Evolutionary conservation across 2,113 vertebrate species (phyloP).

Genomic region (Microcebus tavaratra): DNA sequence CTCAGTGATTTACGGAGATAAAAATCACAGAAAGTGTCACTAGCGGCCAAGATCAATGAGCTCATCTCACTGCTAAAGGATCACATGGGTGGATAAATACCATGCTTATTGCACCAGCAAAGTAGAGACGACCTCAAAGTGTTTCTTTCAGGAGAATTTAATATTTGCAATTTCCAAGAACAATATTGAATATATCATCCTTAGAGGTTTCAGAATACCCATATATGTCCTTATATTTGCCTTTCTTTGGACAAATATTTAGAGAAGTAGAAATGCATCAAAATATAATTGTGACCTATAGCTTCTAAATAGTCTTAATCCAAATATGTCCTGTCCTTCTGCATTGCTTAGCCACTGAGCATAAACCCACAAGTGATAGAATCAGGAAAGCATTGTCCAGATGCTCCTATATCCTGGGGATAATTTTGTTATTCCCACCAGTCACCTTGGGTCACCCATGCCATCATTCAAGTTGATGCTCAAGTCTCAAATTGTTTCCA

Average conservation of each 20-base stretch:
- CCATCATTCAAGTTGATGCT: neutral
- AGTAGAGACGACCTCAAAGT: neutral
- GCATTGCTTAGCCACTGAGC: neutral
- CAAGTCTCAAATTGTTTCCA: neutral
- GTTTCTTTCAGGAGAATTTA: neutral
- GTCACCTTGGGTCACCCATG: neutral
- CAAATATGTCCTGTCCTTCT: neutral
- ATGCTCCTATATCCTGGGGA: neutral
- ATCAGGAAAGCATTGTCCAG: neutral
- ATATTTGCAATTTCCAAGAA: neutral
- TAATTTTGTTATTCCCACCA: neutral
- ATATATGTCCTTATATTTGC: neutral
- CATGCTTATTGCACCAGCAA: neutral
- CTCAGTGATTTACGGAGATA: conserved; percentile 26
- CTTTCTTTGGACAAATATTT: neutral
- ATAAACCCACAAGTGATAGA: neutral
- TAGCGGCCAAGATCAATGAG: conserved; percentile 32
- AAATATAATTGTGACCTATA: neutral
- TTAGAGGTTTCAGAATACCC: neutral
- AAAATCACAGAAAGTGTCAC: conserved; percentile 50
- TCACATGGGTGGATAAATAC: neutral
- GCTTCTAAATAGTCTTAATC: neutral
- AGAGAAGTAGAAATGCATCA: neutral
- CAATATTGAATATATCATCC: neutral
- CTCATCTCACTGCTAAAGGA: neutral